phyloP scores from a whole-genome alignment of 2,113 vertebrate genomes.

The Elanoides forficatus region DNA sequence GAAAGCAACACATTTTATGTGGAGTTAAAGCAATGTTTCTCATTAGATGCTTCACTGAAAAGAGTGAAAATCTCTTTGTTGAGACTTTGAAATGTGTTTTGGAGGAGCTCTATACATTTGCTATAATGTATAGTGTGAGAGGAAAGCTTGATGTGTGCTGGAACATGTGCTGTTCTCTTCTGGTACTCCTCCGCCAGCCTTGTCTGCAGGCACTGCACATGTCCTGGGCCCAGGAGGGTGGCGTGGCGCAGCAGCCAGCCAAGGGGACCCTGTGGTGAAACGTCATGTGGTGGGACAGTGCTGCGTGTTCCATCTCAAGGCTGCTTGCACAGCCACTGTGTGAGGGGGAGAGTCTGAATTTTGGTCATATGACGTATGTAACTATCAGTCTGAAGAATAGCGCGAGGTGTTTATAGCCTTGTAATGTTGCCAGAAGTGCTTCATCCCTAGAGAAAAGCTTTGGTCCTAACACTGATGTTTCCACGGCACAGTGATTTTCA shows the following conservation, averaged over 20 bases:
- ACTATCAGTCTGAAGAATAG: neutral
- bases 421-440: neutral
- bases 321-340: neutral
- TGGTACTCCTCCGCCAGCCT: accelerated
- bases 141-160: neutral
- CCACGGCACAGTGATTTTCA: neutral
- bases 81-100: neutral
- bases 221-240: neutral
- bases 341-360: neutral
- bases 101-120: neutral
- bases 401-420: neutral
- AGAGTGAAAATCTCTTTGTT: neutral
- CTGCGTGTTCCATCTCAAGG: neutral
- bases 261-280: accelerated
- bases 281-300: neutral
- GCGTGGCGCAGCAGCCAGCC: accelerated
- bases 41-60: neutral
- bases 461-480: neutral
- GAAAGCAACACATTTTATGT: neutral
- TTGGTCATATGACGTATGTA: neutral
- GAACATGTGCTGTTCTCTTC: neutral
- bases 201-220: accelerated
- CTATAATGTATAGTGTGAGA: neutral
- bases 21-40: neutral
- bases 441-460: neutral